Evolutionary conservation across 2,888 invertebrate genomes (phyloP).

Genomic region (Cosmorhoe ocellata): DNA sequence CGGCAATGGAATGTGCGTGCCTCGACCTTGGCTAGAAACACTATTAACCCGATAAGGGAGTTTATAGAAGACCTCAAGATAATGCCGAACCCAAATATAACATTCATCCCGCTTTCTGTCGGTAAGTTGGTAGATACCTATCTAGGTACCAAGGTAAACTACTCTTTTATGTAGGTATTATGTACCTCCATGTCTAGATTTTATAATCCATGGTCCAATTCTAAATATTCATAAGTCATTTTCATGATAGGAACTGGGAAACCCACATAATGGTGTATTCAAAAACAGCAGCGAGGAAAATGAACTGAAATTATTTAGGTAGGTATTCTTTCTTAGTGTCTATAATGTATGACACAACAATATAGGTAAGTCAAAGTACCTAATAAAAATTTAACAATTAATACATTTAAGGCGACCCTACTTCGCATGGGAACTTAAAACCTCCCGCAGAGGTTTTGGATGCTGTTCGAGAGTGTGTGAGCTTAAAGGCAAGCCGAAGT

Average conservation of each 20-base stretch:
- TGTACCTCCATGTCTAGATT: too few relatives aligned
- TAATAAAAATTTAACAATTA: neutral
- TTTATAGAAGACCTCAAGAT: conserved; percentile 95
- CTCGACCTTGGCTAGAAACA: conserved; percentile 89
- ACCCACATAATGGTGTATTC: too few relatives aligned
- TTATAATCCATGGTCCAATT: too few relatives aligned
- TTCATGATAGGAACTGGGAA: too few relatives aligned
- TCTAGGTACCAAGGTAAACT: too few relatives aligned
- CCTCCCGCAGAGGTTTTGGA: conserved; percentile 89
- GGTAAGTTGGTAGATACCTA: conserved; percentile 84
- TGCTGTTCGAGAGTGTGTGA: conserved; percentile 87
- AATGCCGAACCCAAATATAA: conserved; percentile 95
- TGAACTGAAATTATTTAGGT: too few relatives aligned
- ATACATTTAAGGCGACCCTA: conserved; percentile 91
- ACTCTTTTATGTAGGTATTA: too few relatives aligned
- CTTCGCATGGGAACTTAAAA: conserved; percentile 94
- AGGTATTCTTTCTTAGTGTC: too few relatives aligned
- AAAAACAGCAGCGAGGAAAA: too few relatives aligned
- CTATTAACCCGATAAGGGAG: conserved; percentile 95
- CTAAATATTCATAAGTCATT: too few relatives aligned
- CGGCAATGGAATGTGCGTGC: conserved; percentile 88
- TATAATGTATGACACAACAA: neutral
- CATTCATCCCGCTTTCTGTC: conserved; percentile 94
- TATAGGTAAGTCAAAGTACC: neutral
- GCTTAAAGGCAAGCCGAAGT: conserved; percentile 88